Percentiles rank a stretch among this genome's conserved stretches.
Evolutionary conservation across 2,797 vertebrate genomes (phyloP).

Genomic region (Pteronotus mesoamericanus): DNA sequence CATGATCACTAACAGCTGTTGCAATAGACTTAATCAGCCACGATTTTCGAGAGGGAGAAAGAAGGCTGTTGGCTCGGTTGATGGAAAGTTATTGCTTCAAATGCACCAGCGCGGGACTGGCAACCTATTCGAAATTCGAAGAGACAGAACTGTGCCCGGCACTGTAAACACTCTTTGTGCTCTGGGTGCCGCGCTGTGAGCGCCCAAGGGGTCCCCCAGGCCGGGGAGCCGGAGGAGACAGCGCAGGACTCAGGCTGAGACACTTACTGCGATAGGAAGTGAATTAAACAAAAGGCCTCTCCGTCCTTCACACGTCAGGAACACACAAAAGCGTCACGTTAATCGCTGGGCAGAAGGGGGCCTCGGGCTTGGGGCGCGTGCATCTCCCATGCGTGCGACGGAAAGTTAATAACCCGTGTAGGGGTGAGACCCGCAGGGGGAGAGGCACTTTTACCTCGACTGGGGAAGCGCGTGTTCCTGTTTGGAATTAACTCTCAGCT

Average conservation of each 20-base stretch:
- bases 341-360: neutral
- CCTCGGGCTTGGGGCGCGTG: neutral
- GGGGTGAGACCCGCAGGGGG: neutral
- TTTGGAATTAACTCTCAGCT: constrained; percentile 12
- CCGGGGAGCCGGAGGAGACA: constrained; percentile 37
- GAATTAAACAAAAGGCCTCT: neutral
- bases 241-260: neutral
- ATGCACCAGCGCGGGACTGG: neutral
- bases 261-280: neutral
- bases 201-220: constrained; percentile 54
- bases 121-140: neutral
- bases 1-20: constrained; percentile 82
- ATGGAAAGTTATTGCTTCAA: neutral
- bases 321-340: neutral
- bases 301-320: neutral
- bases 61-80: constrained; percentile 67
- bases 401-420: neutral
- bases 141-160: constrained; percentile 58
- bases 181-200: constrained; percentile 25
- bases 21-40: constrained; percentile 77
- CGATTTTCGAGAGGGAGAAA: constrained; percentile 78
- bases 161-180: constrained; percentile 53
- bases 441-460: neutral
- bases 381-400: neutral
- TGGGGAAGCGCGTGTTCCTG: neutral